These are phyloP conservation scores for Toxonevra muliebris DNA, from an alignment of 2,888 invertebrate genomes.

Conservation along the genomic window DNA sequence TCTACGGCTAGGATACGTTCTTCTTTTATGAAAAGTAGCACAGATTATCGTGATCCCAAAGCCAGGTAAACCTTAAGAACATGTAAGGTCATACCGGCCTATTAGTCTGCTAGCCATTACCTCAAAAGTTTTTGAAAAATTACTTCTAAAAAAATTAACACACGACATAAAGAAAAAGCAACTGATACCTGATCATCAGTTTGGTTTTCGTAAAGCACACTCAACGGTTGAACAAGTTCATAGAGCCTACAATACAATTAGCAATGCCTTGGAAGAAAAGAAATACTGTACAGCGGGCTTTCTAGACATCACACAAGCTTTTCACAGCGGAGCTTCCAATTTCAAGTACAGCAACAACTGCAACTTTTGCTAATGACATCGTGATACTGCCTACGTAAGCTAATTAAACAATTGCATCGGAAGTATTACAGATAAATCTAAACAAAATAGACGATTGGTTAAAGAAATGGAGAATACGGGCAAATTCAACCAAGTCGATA, in stretches of 20 bases:
- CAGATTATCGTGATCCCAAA: neutral
- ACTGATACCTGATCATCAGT: constrained; percentile 15
- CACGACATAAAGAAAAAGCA: constrained; percentile 4
- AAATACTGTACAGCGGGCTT: constrained; percentile 25
- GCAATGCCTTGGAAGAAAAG: constrained; percentile 28
- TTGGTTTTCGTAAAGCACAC: constrained; percentile 30
- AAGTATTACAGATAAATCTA: no score
- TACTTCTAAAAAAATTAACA: constrained; percentile 9
- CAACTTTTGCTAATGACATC: no score
- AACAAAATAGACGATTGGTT: no score
- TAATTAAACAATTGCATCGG: no score
- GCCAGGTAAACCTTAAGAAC: constrained; percentile 9
- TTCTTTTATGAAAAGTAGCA: no score
- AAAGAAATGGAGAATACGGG: no score
- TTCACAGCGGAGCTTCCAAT: constrained; percentile 3
- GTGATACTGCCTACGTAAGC: no score
- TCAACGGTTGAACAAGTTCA: constrained; percentile 29
- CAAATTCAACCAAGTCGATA: no score
- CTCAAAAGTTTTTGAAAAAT: constrained; percentile 12
- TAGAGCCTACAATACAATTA: constrained; percentile 15
- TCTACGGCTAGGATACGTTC: no score
- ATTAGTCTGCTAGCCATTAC: constrained; percentile 11
- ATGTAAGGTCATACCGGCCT: constrained; percentile 7
- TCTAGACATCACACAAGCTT: constrained; percentile 29
- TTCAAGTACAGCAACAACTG: neutral